A percentile compares a stretch with the other conserved stretches of the same genome.
Evolutionary conservation across 2,113 vertebrate species (phyloP).

Genomic region (Castor canadensis): DNA sequence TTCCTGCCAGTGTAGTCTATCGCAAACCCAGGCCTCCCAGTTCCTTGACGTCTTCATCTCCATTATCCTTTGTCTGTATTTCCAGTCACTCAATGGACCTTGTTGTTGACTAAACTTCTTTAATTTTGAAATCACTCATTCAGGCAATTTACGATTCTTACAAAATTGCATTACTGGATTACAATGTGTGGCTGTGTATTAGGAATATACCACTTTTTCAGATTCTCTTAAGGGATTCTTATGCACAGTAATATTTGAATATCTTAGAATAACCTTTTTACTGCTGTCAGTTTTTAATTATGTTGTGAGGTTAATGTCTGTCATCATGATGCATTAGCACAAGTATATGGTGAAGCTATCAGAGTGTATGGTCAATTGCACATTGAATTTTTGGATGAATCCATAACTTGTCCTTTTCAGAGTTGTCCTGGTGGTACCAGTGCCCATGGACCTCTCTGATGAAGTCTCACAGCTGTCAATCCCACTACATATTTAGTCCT

Average conservation of each 20-base stretch:
- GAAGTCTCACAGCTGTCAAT: background rate
- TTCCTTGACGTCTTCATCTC: no score
- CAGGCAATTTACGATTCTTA: no score
- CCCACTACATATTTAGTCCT: background rate
- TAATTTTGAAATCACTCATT: slow-evolving; percentile 5
- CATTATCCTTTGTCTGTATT: background rate
- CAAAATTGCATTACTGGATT: no score
- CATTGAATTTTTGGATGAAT: background rate
- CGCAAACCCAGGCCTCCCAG: background rate
- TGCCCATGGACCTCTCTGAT: background rate
- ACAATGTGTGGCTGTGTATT: no score
- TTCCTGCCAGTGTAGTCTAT: background rate
- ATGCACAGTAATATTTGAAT: background rate
- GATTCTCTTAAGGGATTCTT: background rate
- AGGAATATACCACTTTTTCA: background rate
- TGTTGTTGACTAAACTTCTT: background rate
- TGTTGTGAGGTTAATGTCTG: no score
- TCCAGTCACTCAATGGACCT: background rate
- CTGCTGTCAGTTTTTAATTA: no score
- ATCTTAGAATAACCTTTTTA: no score
- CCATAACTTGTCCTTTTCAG: background rate
- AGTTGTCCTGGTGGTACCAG: background rate
- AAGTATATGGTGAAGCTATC: background rate
- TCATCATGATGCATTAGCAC: no score
- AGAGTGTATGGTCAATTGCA: background rate